Evolutionary conservation across 2,113 vertebrate genomes (phyloP).

Genomic region (Gavialis gangeticus): DNA sequence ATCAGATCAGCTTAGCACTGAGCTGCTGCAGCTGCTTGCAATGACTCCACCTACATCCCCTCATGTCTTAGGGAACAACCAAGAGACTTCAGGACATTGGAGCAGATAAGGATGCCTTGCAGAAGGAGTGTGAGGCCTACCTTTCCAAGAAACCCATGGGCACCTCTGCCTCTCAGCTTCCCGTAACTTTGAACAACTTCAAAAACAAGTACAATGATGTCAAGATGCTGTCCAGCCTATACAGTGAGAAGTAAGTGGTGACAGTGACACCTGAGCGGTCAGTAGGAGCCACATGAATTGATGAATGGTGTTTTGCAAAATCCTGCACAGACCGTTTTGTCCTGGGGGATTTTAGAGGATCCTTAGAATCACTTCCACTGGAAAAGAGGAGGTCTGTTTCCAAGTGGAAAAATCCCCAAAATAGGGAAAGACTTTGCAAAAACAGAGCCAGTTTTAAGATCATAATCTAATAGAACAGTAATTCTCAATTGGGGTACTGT

Average conservation of each 20-base stretch:
- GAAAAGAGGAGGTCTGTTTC: background rate
- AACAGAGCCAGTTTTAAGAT: background rate
- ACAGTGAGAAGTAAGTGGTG: constrained; percentile 88
- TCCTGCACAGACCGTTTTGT: background rate
- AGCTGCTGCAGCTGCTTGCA: constrained; percentile 4
- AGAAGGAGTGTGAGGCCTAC: constrained; percentile 85
- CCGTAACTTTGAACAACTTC: constrained; percentile 81
- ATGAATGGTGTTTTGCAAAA: background rate
- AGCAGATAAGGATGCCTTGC: constrained; percentile 82
- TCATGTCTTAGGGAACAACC: constrained; percentile 77
- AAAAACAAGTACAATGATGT: constrained; percentile 87
- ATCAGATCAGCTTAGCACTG: constrained; percentile 9
- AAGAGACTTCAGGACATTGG: constrained; percentile 83
- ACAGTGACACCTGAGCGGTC: background rate
- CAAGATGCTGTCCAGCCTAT: constrained; percentile 85
- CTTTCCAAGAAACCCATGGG: constrained; percentile 78
- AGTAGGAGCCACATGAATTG: background rate
- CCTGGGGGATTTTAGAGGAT: background rate
- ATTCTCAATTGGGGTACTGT: no score
- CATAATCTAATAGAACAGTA: background rate
- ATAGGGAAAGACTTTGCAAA: background rate
- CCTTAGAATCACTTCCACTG: background rate
- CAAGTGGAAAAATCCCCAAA: background rate
- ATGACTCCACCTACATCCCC: constrained; percentile 40
- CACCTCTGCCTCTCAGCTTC: constrained; percentile 82